Evolutionary conservation across 35 echinoderm and acorn worm species (phyloP), one percentile per base, ranked within the genome.

Genomic region (Amphiura filiformis): DNA sequence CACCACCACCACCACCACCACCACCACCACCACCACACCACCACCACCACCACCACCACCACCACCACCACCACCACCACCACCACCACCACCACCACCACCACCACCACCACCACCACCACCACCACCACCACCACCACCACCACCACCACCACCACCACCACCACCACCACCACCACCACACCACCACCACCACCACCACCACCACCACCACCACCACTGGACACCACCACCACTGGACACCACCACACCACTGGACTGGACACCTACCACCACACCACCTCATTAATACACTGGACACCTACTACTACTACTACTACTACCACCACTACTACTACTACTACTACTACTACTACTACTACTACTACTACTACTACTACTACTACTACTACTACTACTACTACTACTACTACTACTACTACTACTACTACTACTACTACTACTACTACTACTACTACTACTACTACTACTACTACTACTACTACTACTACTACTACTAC

Each of bases 381-480:
- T 18, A 78, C 33, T 78, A 78, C 32, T 18, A 78, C 33, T 78
- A 78, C 33, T 18, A 78, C 33, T 78, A 34, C 33, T 18, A 78
- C 33, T 18, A 78, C 33, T 18, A 78, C 33, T 13, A 34, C 33
- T 18, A 78, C 32, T 18, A 78, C 32, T 13, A 78, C 32, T 18
- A 78, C 13, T 78, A 78, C 13, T 78, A 78, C 13, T 78, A 34
- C 13, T 78, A 78, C 13, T 78, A 78, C 13, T 78, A 78, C 13
- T 78, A 78, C 13, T 78, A 78, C 13, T 78, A 78, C 13, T 78
- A 78, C 13, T 78, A 78, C 13, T 78, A 78, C 13, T 78, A 78
- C 13, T 78, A 78, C 13, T 78, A 78, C 13, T 78, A 78, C 13
- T 78, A 34, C 13, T 78, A 78, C 13, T 78, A 78, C 13, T 78